These are phyloP conservation scores for Pachymerium ferrugineum DNA, from an alignment of 2,888 invertebrate species.

Conservation along the genomic window DNA sequence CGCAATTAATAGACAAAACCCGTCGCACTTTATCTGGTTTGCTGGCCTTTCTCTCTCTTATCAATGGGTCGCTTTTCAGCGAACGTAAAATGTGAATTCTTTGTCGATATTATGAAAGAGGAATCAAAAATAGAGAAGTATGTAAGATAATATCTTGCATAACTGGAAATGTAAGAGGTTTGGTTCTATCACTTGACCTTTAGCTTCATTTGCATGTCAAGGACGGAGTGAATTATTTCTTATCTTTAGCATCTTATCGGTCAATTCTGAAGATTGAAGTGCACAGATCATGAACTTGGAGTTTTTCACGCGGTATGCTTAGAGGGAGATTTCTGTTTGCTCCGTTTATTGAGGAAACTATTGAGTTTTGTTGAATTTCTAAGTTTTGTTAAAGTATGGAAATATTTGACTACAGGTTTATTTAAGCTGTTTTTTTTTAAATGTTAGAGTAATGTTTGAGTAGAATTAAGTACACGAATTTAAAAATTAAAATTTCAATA, in stretches of 20 bases:
- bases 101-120: too few relatives aligned
- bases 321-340: neutral
- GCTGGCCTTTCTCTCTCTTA: neutral
- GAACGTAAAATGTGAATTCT: neutral
- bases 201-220: neutral
- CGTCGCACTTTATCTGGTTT: neutral
- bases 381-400: too few relatives aligned
- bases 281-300: neutral
- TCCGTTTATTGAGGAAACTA: too few relatives aligned
- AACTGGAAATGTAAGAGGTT: neutral
- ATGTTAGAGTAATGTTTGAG: too few relatives aligned
- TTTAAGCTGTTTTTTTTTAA: too few relatives aligned
- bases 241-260: neutral
- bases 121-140: neutral
- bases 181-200: neutral
- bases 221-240: neutral
- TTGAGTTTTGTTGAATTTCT: too few relatives aligned
- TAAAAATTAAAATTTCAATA: too few relatives aligned
- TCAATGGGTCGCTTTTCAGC: neutral
- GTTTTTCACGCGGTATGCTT: neutral
- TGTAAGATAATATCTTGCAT: neutral
- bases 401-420: too few relatives aligned
- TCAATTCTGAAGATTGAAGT: neutral
- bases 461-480: too few relatives aligned
- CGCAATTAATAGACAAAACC: conserved; percentile 13